A percentile compares a stretch with the other conserved stretches of the same genome.
phyloP scores from a whole-genome alignment of 2,113 vertebrate genomes.

The human (Homo sapiens) region GRCh38 chr3:192779501-192780000 shows the following conservation, averaged over 20 bases:
- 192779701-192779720: constrained; percentile 11
- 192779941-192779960: background rate
- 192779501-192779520: background rate
- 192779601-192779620: background rate
- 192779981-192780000: background rate
- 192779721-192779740: background rate
- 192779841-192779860: background rate
- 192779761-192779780: constrained; percentile 16
- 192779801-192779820: constrained; percentile 12
- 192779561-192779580: background rate
- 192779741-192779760: background rate
- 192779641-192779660: background rate
- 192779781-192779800: constrained; percentile 22
- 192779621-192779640: background rate
- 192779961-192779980: background rate
- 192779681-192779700: constrained; percentile 21
- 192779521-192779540: no score
- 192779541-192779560: background rate
- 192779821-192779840: constrained; percentile 1
- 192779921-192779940: background rate
- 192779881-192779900: background rate
- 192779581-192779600: background rate
- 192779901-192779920: background rate
- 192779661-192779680: background rate
- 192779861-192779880: background rate